phyloP scores from a whole-genome alignment of 2,888 invertebrate species.

The Cybosia mesomella region DNA sequence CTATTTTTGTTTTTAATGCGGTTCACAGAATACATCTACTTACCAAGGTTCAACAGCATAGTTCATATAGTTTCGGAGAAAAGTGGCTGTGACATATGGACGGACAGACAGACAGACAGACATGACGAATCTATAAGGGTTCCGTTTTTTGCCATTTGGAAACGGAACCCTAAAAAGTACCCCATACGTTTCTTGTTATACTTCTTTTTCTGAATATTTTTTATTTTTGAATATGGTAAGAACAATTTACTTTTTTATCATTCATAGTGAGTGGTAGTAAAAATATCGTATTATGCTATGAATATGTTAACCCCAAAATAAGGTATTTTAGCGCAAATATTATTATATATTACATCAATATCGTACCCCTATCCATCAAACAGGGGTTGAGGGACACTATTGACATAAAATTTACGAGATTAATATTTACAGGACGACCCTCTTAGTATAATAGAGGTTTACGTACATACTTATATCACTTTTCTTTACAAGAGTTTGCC shows the following conservation, averaged over 20 bases:
- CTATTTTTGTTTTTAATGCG: too few species aligned
- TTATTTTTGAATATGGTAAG: not conserved
- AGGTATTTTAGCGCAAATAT: slow-evolving; percentile 68
- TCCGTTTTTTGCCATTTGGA: too few species aligned
- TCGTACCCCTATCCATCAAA: slow-evolving; percentile 80
- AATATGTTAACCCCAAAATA: slow-evolving; percentile 59
- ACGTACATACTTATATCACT: slow-evolving; percentile 1
- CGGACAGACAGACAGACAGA: too few species aligned
- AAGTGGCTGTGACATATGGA: too few species aligned
- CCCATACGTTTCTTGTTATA: too few species aligned
- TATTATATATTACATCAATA: slow-evolving; percentile 74
- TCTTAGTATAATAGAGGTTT: slow-evolving; percentile 26
- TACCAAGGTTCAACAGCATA: too few species aligned
- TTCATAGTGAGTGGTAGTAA: not conserved
- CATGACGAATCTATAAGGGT: too few species aligned
- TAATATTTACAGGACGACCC: slow-evolving; percentile 78
- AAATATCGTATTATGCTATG: slow-evolving; percentile 27
- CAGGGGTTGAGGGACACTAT: slow-evolving; percentile 65
- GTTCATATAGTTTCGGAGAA: too few species aligned
- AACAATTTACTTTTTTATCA: not conserved
- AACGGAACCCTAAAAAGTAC: too few species aligned
- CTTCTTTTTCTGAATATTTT: too few species aligned
- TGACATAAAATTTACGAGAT: slow-evolving; percentile 83
- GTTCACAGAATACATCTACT: too few species aligned
- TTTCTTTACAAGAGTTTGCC: not conserved